phyloP scores from a whole-genome alignment of 64 coral and sea anemone species.

The Porites lutea region DNA sequence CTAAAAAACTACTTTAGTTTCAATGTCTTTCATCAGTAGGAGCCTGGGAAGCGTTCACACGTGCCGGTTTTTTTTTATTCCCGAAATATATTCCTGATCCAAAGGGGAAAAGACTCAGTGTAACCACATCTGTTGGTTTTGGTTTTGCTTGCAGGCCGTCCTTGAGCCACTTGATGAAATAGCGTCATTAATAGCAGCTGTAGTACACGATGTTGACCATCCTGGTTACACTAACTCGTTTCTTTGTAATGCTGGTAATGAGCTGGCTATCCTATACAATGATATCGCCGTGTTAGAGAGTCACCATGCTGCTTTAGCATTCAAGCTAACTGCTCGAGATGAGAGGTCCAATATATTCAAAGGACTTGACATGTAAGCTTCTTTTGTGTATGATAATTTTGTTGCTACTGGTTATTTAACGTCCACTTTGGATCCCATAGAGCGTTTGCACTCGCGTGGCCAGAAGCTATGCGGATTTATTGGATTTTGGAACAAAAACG shows the following conservation, averaged over 20 bases:
- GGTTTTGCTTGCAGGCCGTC: constrained; percentile 65
- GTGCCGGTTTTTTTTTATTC: no score
- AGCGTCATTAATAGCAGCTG: constrained; percentile 94
- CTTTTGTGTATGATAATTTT: background rate
- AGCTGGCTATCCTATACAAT: constrained; percentile 96
- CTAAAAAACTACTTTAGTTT: no score
- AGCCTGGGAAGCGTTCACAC: no score
- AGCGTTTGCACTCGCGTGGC: background rate
- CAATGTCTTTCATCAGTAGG: no score
- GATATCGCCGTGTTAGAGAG: constrained; percentile 98
- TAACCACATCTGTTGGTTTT: background rate
- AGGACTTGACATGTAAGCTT: constrained; percentile 91
- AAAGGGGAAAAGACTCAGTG: background rate
- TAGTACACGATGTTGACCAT: constrained; percentile 98
- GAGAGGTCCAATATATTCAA: constrained; percentile 93
- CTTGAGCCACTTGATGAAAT: constrained; percentile 97
- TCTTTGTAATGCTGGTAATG: constrained; percentile 94
- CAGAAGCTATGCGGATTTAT: no score
- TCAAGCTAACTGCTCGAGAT: constrained; percentile 90
- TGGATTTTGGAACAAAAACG: no score
- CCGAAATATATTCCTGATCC: no score
- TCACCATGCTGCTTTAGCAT: constrained; percentile 93
- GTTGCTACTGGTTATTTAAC: background rate
- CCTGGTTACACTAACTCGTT: constrained; percentile 99
- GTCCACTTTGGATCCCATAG: background rate